phyloP scores from a whole-genome alignment of 2,797 vertebrate species.

The Benthosema pterotum region DNA sequence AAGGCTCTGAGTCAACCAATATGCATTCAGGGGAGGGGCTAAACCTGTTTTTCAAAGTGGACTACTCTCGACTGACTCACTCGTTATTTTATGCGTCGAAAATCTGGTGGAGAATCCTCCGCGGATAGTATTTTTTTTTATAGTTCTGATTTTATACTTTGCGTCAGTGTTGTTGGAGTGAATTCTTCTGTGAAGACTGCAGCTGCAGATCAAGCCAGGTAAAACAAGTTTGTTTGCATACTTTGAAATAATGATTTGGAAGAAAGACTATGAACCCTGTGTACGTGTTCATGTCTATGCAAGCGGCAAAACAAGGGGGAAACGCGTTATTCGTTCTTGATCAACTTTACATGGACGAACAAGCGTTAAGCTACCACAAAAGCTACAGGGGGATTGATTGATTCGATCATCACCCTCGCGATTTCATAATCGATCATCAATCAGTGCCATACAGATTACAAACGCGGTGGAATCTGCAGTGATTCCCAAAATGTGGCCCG shows the following conservation, averaged over 20 bases:
- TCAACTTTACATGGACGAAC: no score
- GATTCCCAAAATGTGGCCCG: no score
- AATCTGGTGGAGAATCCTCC: not conserved
- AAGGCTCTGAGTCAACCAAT: constrained; percentile 26
- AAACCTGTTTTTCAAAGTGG: constrained; percentile 37
- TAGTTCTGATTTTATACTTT: not conserved
- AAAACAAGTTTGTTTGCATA: constrained; percentile 5
- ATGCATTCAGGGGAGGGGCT: constrained; percentile 34
- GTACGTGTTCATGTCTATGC: constrained; percentile 19
- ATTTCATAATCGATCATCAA: no score
- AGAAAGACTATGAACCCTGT: not conserved
- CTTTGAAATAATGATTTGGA: not conserved
- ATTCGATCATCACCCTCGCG: no score
- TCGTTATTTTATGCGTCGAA: constrained; percentile 10
- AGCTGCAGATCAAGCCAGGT: constrained; percentile 37
- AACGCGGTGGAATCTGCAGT: no score
- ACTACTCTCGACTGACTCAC: constrained; percentile 7
- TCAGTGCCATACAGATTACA: no score
- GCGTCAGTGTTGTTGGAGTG: not conserved
- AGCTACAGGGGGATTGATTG: no score
- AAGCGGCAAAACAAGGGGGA: no score
- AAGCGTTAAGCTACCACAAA: no score
- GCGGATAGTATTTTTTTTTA: no score
- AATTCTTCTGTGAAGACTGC: not conserved
- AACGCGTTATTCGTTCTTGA: no score